Percentiles rank a stretch among this genome's conserved stretches.
Conservation (phyloP, 2,113 vertebrate species). For the Microcebus griseorufus region DNA sequence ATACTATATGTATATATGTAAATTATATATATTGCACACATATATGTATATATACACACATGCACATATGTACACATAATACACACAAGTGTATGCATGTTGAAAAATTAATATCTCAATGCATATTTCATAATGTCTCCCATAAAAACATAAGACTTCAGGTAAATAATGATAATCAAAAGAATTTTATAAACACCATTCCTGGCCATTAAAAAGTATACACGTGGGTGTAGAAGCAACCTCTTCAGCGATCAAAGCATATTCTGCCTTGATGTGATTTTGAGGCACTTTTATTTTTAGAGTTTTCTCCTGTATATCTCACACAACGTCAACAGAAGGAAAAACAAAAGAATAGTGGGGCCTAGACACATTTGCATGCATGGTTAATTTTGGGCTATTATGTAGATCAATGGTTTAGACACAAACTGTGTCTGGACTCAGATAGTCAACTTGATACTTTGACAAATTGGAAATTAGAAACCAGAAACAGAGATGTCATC, state of each 20-base stretch:
- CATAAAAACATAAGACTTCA: not conserved
- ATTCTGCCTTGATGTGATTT: not conserved
- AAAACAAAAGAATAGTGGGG: not conserved
- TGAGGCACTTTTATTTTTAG: not conserved
- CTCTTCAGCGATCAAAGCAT: not conserved
- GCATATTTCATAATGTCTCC: not conserved
- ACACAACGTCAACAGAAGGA: not conserved
- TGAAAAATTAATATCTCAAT: not conserved
- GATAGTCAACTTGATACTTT: not conserved
- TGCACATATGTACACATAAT: not conserved
- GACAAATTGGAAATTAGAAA: not conserved
- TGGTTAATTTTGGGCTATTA: not conserved
- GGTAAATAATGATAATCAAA: not conserved
- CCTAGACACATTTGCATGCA: not conserved
- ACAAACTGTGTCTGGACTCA: not conserved
- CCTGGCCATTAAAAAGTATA: not conserved
- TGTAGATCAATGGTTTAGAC: not conserved
- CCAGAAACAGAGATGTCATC: not conserved
- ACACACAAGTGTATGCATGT: not conserved
- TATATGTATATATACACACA: not conserved
- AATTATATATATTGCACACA: not conserved
- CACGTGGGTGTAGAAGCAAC: not conserved
- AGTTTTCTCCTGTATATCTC: not conserved
- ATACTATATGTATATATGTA: not conserved
- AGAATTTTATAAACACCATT: not conserved